phyloP scores from a whole-genome alignment of 2,888 invertebrate genomes.

The Merodon equestris region DNA sequence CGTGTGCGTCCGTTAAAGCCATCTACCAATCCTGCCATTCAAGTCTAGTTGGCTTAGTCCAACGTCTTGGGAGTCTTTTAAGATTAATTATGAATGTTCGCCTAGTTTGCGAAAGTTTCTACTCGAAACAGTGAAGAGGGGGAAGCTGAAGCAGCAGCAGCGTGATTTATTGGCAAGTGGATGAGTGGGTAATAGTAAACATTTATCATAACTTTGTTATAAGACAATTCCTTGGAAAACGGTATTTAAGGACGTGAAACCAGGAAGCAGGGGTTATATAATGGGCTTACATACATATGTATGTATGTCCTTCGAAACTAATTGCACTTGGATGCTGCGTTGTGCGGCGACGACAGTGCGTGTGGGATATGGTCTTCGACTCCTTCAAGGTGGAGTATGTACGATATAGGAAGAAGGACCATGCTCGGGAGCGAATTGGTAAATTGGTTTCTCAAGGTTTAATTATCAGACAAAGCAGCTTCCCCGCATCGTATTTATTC shows the following conservation, averaged over 20 bases:
- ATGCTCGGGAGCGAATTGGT: constrained; percentile 3
- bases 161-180: constrained; percentile 57
- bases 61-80: constrained; percentile 30
- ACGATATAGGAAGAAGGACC: constrained; percentile 9
- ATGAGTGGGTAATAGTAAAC: constrained; percentile 51
- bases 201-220: constrained; percentile 66
- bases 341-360: constrained; percentile 5
- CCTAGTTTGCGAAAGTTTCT: constrained; percentile 21
- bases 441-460: constrained; percentile 15
- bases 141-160: background rate
- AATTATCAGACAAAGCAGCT: constrained; percentile 12
- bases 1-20: constrained; percentile 3
- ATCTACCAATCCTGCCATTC: no score
- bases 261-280: constrained; percentile 7
- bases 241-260: constrained; percentile 25
- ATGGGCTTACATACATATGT: no score
- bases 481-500: background rate
- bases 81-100: constrained; percentile 63
- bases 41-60: background rate
- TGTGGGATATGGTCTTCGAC: constrained; percentile 22
- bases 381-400: constrained; percentile 40
- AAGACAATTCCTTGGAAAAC: constrained; percentile 44
- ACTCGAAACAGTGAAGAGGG: background rate
- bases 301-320: constrained; percentile 40
- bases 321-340: constrained; percentile 16